Evolutionary conservation across 2,888 invertebrate species (phyloP).

Genomic region (Acholoe squamosa): DNA sequence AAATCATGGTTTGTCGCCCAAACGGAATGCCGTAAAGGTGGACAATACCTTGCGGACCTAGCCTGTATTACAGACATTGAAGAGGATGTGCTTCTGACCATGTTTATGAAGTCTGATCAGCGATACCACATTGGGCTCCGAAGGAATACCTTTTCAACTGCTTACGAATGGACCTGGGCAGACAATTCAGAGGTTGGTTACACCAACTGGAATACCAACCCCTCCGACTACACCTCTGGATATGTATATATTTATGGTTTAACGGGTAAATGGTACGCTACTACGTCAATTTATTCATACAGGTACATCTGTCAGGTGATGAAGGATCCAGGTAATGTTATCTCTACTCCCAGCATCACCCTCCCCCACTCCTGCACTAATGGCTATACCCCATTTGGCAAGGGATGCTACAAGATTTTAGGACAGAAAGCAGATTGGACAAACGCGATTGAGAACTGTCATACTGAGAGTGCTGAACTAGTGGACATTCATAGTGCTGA

Average conservation of each 20-base stretch:
- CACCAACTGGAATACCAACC: neutral
- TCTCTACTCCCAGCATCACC: neutral
- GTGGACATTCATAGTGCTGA: slow-evolving; percentile 61
- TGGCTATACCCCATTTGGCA: neutral
- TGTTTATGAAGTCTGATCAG: neutral
- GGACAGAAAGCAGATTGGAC: neutral
- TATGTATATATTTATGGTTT: neutral
- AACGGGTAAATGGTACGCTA: slow-evolving; percentile 1
- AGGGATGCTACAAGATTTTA: neutral
- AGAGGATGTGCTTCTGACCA: neutral
- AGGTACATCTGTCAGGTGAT: slow-evolving; percentile 19
- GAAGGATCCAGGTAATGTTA: slow-evolving; percentile 17
- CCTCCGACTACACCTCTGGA: neutral
- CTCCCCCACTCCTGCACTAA: neutral
- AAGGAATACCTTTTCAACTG: neutral
- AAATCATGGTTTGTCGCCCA: neutral
- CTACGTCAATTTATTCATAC: too few relatives aligned
- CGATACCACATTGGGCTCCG: neutral
- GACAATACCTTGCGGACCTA: neutral
- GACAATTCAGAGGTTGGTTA: neutral
- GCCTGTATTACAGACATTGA: neutral
- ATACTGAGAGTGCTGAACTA: slow-evolving; percentile 55
- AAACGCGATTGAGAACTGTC: slow-evolving; percentile 19
- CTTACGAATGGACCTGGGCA: neutral
- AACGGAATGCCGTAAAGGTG: neutral